A percentile compares a stretch with the other conserved stretches of the same genome.
Conservation (phyloP, 1,140 invertebrate genomes). For the Drosophila carrolli region DNA sequence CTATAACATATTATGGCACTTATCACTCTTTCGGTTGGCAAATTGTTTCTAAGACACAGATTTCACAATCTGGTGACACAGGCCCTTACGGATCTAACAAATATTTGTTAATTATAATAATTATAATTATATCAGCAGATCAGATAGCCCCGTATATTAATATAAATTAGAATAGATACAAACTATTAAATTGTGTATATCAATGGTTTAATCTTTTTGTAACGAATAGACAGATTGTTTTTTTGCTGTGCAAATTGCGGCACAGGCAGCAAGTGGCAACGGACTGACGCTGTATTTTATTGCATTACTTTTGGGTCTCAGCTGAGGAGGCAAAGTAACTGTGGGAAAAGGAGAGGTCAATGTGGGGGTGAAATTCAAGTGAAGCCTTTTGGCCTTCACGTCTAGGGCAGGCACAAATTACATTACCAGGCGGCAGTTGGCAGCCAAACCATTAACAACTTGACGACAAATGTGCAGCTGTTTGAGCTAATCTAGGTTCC, state of each 20-base stretch:
- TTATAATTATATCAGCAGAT: background rate
- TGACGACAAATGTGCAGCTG: slow-evolving; percentile 72
- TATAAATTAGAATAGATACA: too few species aligned
- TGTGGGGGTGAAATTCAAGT: background rate
- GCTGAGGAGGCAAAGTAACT: background rate
- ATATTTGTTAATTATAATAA: slow-evolving; percentile 2
- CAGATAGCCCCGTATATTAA: too few species aligned
- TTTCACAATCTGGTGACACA: background rate
- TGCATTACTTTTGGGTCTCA: slow-evolving; percentile 58
- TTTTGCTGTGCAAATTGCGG: slow-evolving; percentile 27
- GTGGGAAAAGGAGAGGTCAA: background rate
- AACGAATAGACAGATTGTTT: background rate
- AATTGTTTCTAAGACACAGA: background rate
- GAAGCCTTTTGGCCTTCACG: slow-evolving; percentile 38
- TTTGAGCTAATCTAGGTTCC: slow-evolving; percentile 57
- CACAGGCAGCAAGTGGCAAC: slow-evolving; percentile 51
- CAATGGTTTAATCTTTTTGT: too few species aligned
- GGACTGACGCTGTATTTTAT: slow-evolving; percentile 71
- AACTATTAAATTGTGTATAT: too few species aligned
- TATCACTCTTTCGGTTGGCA: background rate
- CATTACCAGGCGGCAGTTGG: slow-evolving; percentile 44
- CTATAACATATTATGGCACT: background rate
- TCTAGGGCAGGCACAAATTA: slow-evolving; percentile 45
- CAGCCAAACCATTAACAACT: slow-evolving; percentile 67
- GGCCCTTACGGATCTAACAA: background rate